Base-by-base conservation (phyloP, 30 jellyfish, hydroid and myxozoan genomes). In the Aurelia aurita region DNA sequence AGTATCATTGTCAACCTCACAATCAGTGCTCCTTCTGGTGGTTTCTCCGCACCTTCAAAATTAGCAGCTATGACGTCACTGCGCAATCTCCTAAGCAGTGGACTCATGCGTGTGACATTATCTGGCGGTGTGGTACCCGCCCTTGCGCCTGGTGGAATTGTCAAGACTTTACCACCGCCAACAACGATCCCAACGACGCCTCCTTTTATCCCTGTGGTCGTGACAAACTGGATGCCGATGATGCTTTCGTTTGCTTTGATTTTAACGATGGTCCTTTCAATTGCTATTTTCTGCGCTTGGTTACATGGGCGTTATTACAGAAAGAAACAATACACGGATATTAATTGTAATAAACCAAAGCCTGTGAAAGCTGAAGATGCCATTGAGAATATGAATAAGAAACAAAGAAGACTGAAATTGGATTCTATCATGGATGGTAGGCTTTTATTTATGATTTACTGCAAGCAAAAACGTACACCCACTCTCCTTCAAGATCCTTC, bases 221-320 rank as follows among this genome's bases (percentile, higher is more conserved):
- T 57, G 32, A 86, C 89, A 5, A 74, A 86, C 64, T 86, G 95
- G 95, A 75, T 67, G 85, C 95, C 95, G 26, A 44, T 86, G 88
- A 64, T 81, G 80, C 59, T 47, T 14, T 81, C 91, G 11, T 81
- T 81, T 72, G 85, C 72, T 1, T 14, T 68, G 47, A 51, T 57
- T 1, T 27, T 81, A 4, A 58, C 14, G 5, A 3, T 65, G 22
- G 54, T 81, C 3, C 51, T 81, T 69, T 64, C 67, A 4, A 22
- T 81, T n/a, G 66, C 91, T 15, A 23, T 55, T 6, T 68, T 81
- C 32, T 60, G 69, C 15, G 91, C 91, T 3, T 81, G 91, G 85
- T 68, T 81, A 21, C 91, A 81, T 49, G 91, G 91, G 1, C 74
- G 91, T 16, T 81, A 81, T 45, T 81, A 66, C 69, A 81, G 58